These are phyloP conservation scores for Micropterix aruncella DNA, from an alignment of 2,888 invertebrate genomes.

Conservation along the genomic window DNA sequence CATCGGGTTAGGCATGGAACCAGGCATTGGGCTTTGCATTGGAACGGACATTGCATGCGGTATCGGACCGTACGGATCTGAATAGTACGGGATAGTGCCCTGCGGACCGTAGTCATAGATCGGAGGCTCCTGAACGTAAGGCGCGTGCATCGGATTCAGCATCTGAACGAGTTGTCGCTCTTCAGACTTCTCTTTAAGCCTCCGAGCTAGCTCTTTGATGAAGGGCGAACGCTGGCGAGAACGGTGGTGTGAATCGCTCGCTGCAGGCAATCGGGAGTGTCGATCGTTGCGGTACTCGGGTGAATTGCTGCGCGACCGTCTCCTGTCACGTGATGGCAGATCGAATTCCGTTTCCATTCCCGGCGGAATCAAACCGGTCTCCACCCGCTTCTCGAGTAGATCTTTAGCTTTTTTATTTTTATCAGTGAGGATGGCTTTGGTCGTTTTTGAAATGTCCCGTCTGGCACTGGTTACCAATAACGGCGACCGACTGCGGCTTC, in stretches of 20 bases:
- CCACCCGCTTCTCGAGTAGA: background rate
- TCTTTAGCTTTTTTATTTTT: background rate
- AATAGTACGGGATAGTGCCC: background rate
- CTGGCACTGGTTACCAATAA: too few relatives aligned
- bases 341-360: background rate
- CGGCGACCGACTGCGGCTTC: too few relatives aligned
- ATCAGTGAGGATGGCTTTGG: background rate
- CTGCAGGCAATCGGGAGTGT: background rate
- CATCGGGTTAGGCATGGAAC: background rate
- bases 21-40: background rate
- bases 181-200: background rate
- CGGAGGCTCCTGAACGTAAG: background rate
- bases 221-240: background rate
- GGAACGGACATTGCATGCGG: too few relatives aligned
- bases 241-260: background rate
- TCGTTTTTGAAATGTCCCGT: background rate
- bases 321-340: background rate
- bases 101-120: background rate
- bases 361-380: background rate
- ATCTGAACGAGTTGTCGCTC: background rate
- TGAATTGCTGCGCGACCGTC: background rate
- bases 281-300: background rate
- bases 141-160: background rate
- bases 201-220: background rate
- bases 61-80: background rate